Percentiles rank a stretch among this genome's conserved stretches.
Evolutionary conservation across 1,140 invertebrate genomes (phyloP).

Genomic region (Laodelphax striatellus): DNA sequence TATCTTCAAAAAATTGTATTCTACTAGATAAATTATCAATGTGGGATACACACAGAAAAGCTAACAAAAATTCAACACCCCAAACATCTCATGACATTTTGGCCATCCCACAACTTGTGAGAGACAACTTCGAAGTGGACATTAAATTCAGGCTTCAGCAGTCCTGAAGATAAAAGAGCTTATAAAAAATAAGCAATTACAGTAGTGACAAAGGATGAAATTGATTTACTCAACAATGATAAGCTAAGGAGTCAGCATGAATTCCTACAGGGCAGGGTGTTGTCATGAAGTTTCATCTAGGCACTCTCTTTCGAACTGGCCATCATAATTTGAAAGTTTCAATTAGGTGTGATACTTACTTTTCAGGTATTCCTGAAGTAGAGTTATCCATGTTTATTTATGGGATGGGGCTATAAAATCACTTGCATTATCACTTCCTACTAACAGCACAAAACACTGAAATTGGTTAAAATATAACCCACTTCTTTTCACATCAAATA

Average conservation of each 20-base stretch:
- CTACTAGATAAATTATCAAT: no score
- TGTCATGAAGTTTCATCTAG: no score
- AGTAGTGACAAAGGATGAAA: neutral
- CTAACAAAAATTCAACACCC: no score
- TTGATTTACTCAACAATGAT: neutral
- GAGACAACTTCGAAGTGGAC: no score
- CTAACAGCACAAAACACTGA: conserved; percentile 25
- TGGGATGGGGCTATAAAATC: conserved; percentile 4
- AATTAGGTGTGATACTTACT: conserved; percentile 14
- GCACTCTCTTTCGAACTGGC: no score
- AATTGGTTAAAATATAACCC: conserved; percentile 20
- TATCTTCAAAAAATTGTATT: no score
- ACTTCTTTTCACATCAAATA: conserved; percentile 5
- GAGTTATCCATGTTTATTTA: conserved; percentile 17
- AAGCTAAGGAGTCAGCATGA: neutral
- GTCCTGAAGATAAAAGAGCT: no score
- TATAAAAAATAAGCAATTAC: neutral
- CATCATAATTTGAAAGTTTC: neutral
- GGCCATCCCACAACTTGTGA: no score
- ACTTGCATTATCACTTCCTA: conserved; percentile 13
- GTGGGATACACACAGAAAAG: no score
- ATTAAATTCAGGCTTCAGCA: no score
- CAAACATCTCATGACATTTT: no score
- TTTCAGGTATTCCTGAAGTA: conserved; percentile 17
- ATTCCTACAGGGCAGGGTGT: no score